phyloP scores from a whole-genome alignment of 2,888 invertebrate species.

The Adelognathus sp. region DNA sequence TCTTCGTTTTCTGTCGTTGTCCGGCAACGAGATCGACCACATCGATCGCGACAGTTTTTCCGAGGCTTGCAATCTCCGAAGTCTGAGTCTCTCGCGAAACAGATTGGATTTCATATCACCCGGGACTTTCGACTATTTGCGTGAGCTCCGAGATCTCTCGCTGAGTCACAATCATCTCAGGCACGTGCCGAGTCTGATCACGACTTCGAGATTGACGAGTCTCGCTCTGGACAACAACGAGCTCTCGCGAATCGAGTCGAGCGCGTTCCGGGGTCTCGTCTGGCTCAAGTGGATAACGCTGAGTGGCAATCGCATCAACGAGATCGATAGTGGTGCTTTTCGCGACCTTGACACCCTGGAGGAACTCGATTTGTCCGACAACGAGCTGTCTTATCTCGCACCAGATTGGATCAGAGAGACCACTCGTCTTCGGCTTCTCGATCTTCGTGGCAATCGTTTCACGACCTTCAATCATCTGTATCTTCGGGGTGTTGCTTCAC shows the following conservation, averaged over 20 bases:
- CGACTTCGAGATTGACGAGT: constrained; percentile 62
- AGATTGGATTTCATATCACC: constrained; percentile 58
- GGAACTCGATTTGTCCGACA: constrained; percentile 64
- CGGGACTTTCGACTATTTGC: constrained; percentile 62
- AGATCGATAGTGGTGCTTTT: constrained; percentile 63
- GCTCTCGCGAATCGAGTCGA: constrained; percentile 58
- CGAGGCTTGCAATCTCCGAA: constrained; percentile 63
- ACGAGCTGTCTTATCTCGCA: constrained; percentile 62
- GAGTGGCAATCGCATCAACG: constrained; percentile 64
- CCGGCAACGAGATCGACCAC: constrained; percentile 64
- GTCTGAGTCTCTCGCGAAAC: constrained; percentile 68
- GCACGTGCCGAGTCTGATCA: constrained; percentile 62
- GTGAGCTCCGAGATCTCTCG: constrained; percentile 63
- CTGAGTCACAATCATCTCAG: constrained; percentile 64
- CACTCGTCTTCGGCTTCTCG: constrained; percentile 62
- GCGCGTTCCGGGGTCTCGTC: constrained; percentile 61
- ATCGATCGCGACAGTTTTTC: constrained; percentile 68
- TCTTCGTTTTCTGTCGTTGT: constrained; percentile 66
- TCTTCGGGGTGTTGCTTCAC: constrained; percentile 59
- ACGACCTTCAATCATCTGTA: constrained; percentile 31
- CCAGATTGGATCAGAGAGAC: constrained; percentile 62
- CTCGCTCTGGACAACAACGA: constrained; percentile 68
- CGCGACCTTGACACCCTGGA: constrained; percentile 41
- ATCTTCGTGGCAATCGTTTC: constrained; percentile 62
- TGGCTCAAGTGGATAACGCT: constrained; percentile 65